Evolutionary conservation across 2,113 vertebrate species (phyloP), one percentile per base, ranked within the genome.

Genomic region (Alethe castanea): DNA sequence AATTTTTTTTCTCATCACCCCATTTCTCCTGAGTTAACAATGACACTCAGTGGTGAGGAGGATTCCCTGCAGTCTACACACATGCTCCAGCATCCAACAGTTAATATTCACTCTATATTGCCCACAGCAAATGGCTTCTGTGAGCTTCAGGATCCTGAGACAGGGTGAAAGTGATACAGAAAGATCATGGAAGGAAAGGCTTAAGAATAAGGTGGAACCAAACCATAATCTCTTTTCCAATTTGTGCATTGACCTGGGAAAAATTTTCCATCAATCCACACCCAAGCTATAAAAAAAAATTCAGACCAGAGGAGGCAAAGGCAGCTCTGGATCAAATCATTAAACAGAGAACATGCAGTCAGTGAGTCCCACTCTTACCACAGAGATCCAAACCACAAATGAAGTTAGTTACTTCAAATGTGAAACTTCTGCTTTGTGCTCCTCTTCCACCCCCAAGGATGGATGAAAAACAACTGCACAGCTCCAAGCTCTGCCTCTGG

Each of bases 31-130:
- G 88, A 90, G 96, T 96, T 95, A 94, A 96, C 91, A 88, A 96
- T 96, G 94, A 96, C 96, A 97, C 95, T 96, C 88, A 94, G 96
- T 96, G 95, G 95, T 76, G 92, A 94, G 92, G 92, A 94, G 92
- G 88, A 96, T 96, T 96, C 83, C 86, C 88, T 97, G 91, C 95
- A 95, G 86, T 88, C 91, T 84, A 3, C 44, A 45, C 18, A 81
- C 47, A 1, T 2, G 38, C 52, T 86, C 66, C 72, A 86, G 59
- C 72, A 91, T 11, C 80, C 88, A 74, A 71, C 35, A 45, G 31
- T 66, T 91, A 38, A 64, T 48, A 29, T 12, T 52, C 18, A 14
- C 42, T 11, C 2, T 11, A 2, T 20, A 19, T 19, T 50, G 45
- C 20, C 71, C 20, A 47, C 8, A 70, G 35, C 28, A 94, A 82